Evolutionary conservation across 2,113 vertebrate genomes (phyloP).

Genomic region (Fulmarus glacialis): DNA sequence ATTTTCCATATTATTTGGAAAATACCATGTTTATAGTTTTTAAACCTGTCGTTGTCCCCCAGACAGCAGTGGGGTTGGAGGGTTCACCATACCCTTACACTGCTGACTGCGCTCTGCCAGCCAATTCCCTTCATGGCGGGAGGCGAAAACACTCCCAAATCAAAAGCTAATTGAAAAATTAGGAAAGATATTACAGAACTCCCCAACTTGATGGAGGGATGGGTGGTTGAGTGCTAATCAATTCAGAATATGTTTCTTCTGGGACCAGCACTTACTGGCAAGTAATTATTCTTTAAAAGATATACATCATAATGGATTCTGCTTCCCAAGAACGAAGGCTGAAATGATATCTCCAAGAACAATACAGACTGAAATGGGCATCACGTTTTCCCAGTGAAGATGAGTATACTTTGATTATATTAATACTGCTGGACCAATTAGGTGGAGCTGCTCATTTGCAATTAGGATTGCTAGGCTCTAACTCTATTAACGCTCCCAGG

Average conservation of each 20-base stretch:
- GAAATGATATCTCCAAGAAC: background rate
- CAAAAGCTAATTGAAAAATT: background rate
- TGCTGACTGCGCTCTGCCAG: background rate
- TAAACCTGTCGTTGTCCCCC: fast-evolving
- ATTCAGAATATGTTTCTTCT: slow-evolving; percentile 25
- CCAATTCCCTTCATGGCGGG: background rate
- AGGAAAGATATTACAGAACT: background rate
- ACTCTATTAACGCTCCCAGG: background rate
- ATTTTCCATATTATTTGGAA: background rate
- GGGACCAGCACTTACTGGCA: background rate
- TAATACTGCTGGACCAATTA: background rate
- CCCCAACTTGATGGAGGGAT: background rate
- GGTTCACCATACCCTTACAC: background rate
- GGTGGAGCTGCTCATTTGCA: background rate
- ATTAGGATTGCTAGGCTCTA: background rate
- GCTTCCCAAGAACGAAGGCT: slow-evolving; percentile 17
- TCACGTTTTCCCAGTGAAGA: background rate
- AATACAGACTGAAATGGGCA: background rate
- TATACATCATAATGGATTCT: background rate
- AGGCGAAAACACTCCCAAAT: background rate
- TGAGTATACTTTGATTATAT: background rate
- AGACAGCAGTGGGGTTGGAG: background rate
- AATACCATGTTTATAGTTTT: background rate
- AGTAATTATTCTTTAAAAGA: slow-evolving; percentile 38
- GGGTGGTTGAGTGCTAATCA: background rate